Conservation (phyloP, 1,140 invertebrate species). For the Sarcophaga bullata region DNA sequence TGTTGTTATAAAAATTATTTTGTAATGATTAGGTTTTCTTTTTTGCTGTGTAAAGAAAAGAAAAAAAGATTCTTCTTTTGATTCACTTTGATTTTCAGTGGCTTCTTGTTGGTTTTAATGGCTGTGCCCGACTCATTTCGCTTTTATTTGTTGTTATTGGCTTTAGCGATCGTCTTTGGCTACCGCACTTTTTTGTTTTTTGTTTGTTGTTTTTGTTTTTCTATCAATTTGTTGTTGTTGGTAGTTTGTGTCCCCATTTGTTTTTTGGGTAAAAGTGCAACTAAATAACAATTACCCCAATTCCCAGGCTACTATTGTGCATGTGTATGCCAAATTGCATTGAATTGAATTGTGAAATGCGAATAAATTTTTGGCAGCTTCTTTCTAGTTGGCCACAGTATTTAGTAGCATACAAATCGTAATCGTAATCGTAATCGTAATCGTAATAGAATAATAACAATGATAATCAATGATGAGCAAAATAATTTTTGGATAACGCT, state of each 20-base stretch:
- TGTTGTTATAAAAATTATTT: constrained; percentile 25
- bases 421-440: not conserved
- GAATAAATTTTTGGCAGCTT: not conserved
- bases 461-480: not conserved
- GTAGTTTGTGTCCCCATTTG: constrained; percentile 53
- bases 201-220: not conserved
- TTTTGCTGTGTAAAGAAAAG: no score
- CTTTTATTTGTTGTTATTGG: constrained; percentile 14
- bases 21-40: constrained; percentile 29
- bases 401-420: not conserved
- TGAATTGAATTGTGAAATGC: not conserved
- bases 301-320: constrained; percentile 55
- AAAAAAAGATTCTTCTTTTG: not conserved
- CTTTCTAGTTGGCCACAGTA: not conserved
- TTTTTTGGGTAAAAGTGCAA: constrained; percentile 59
- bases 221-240: constrained; percentile 20
- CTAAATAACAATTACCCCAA: constrained; percentile 64
- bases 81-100: constrained; percentile 11
- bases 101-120: not conserved
- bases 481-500: not conserved
- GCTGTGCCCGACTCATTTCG: not conserved
- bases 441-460: not conserved
- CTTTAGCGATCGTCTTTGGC: not conserved
- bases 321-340: not conserved
- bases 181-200: not conserved